Conservation (phyloP, 1,140 invertebrate genomes). For the Telenomus remus region DNA sequence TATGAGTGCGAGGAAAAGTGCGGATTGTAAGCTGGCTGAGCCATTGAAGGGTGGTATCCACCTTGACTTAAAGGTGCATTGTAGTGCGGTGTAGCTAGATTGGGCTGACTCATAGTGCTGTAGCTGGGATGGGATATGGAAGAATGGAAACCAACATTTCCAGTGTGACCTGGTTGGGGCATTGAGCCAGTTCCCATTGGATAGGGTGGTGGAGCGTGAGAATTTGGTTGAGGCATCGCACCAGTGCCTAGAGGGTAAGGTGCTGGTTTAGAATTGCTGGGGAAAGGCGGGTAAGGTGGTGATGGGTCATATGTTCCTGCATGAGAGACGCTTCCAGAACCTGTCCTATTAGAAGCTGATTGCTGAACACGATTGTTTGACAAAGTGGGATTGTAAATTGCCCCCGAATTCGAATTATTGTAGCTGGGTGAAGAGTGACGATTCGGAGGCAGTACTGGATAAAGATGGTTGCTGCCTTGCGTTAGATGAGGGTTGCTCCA, state of each 20-base stretch:
- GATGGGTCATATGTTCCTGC: conserved; percentile 2
- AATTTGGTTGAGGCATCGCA: conserved; percentile 28
- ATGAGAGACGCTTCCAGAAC: neutral
- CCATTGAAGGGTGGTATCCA: conserved; percentile 34
- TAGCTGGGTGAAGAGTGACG: neutral
- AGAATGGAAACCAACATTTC: conserved; percentile 37
- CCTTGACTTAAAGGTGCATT: conserved; percentile 23
- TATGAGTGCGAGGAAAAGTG: conserved; percentile 11
- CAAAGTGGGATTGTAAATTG: neutral
- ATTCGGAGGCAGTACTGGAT: neutral
- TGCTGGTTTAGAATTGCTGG: conserved; percentile 1
- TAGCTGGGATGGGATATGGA: conserved; percentile 27
- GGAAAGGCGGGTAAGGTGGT: neutral
- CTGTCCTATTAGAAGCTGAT: conserved; percentile 12
- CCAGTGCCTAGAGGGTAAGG: conserved; percentile 7
- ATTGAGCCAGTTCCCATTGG: conserved; percentile 24
- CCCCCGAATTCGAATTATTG: neutral
- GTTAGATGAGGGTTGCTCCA: conserved; percentile 20
- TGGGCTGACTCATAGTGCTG: conserved; percentile 22
- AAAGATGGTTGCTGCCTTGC: neutral
- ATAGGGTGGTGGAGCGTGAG: conserved; percentile 18
- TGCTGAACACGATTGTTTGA: conserved; percentile 14
- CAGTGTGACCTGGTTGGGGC: conserved; percentile 41
- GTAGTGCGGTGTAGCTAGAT: conserved; percentile 9
- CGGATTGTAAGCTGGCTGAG: conserved; percentile 31